These are phyloP conservation scores for Lytechinus pictus DNA, from an alignment of 35 echinoderm and acorn worm genomes.

Conservation along the genomic window DNA sequence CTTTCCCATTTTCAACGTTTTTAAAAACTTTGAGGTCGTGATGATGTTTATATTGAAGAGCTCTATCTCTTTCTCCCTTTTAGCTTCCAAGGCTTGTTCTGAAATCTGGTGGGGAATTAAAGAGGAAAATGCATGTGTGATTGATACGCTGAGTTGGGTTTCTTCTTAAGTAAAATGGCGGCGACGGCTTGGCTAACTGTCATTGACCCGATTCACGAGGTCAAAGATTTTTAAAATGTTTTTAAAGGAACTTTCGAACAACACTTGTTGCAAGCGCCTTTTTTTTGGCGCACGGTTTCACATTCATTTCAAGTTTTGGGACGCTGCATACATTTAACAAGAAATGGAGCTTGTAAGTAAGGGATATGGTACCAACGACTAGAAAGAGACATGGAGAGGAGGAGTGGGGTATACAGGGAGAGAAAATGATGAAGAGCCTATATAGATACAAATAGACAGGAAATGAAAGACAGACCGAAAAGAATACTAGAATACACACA, in stretches of 20 bases:
- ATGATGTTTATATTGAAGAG: conserved; percentile 34
- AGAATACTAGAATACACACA: too few species aligned
- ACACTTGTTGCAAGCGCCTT: neutral
- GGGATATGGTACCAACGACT: too few species aligned
- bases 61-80: neutral
- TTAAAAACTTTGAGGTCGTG: neutral
- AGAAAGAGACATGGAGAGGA: too few species aligned
- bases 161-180: neutral
- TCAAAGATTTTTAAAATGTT: neutral
- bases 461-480: too few species aligned
- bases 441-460: too few species aligned
- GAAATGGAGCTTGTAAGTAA: too few species aligned
- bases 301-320: neutral
- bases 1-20: neutral
- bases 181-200: neutral
- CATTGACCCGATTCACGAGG: neutral
- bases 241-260: neutral
- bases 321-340: too few species aligned
- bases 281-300: neutral
- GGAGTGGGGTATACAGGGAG: too few species aligned
- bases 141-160: neutral
- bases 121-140: neutral
- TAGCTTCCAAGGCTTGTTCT: neutral
- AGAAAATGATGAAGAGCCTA: too few species aligned
- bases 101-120: neutral